Evolutionary conservation across 2,113 vertebrate species (phyloP).

Genomic region (Gavia stellata): DNA sequence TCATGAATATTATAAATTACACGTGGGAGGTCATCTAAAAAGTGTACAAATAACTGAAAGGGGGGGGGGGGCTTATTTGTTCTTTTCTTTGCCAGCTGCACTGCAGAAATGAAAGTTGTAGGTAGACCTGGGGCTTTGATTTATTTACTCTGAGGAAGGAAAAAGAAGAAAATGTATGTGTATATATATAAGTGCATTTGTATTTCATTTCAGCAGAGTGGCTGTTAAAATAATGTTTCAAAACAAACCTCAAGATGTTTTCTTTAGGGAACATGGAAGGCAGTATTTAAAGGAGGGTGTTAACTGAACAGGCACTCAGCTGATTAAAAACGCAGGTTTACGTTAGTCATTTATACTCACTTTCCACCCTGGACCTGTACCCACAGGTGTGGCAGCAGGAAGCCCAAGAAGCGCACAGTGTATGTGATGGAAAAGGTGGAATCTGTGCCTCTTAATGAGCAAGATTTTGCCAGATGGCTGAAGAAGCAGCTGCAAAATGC

Average conservation of each 20-base stretch:
- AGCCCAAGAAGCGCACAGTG: neutral
- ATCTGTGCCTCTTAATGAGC: neutral
- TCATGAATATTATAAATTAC: neutral
- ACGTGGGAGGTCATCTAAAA: neutral
- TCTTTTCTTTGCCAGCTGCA: neutral
- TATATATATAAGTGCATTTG: neutral
- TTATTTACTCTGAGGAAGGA: neutral
- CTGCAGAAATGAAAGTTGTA: neutral
- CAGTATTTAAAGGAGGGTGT: neutral
- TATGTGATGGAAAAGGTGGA: neutral
- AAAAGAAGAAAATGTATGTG: neutral
- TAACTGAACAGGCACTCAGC: neutral
- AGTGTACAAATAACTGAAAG: neutral
- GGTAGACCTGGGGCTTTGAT: neutral
- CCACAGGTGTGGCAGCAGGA: neutral
- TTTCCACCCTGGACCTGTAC: neutral
- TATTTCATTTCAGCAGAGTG: neutral
- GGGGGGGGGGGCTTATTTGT: neutral
- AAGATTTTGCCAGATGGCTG: neutral
- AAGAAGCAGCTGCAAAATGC: neutral
- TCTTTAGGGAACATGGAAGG: neutral
- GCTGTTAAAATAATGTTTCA: neutral
- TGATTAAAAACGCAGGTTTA: neutral
- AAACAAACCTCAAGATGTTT: neutral
- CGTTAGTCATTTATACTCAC: fast-evolving